Evolutionary conservation across 2,797 vertebrate genomes (phyloP), one percentile per base, ranked within the genome.

Genomic region (Geotrypetes seraphini): DNA sequence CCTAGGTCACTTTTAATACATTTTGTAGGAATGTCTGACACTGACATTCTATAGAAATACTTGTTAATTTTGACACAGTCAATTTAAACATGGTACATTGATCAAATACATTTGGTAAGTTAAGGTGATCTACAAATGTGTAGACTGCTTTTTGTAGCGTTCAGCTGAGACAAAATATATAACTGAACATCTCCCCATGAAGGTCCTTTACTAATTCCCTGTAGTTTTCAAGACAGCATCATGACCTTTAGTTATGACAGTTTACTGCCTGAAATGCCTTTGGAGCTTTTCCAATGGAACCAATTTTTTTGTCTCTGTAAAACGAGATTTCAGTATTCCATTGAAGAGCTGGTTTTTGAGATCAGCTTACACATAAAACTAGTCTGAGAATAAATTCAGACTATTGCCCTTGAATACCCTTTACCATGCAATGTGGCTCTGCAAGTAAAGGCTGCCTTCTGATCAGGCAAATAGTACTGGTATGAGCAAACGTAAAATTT

Each of bases 221-320:
- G 4, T 27, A 58, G 57, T 47, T 50, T 45, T 28, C 31, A 50
- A n/a, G 46, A 38, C 46, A 39, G 30, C 33, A 35, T 50, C 42
- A 47, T 36, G 36, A 44, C 59, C 47, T 54, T 53, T 64, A 59
- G 62, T 59, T 48, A 54, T 36, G 66, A 69, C 57, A 66, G 67
- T 75, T 75, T 71, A 70, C 69, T 73, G 69, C 48, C 43, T 62
- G 54, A 67, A 72, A 63, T 50, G 60, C 62, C 47, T 69, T 71
- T 68, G 63, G 71, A 63, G 61, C 51, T 64, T 60, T 73, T 72
- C 57, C 63, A 45, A 33, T 1, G 50, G 66, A 76, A 43, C 56
- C 63, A 75, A 60, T 79, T 77, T 76, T n/a, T 75, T 60, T 70
- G 58, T 66, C 62, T 70, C 43, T 57, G 65, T 16, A 23, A 59